Evolutionary conservation across 1,140 invertebrate genomes (phyloP).

Genomic region (Oryzaephilus surinamensis): DNA sequence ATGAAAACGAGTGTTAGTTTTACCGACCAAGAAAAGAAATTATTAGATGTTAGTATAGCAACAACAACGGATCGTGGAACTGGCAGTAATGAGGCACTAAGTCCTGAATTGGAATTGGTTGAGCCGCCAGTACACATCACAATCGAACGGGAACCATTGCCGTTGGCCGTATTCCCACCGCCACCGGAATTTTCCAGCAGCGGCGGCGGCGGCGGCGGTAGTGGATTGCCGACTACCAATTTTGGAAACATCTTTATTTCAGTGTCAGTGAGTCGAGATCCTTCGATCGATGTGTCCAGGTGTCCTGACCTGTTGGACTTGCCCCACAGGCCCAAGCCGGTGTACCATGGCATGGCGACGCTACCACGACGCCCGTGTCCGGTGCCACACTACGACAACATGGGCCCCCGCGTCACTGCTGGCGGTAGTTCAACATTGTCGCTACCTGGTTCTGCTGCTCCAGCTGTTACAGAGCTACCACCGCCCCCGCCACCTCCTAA

Average conservation of each 20-base stretch:
- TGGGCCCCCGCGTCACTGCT: constrained; percentile 78
- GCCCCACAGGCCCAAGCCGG: constrained; percentile 46
- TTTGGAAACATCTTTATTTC: constrained; percentile 67
- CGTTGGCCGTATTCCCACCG: constrained; percentile 45
- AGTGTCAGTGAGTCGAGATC: constrained; percentile 59
- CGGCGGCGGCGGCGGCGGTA: no score
- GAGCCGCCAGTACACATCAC: constrained; percentile 61
- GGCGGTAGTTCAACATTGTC: constrained; percentile 74
- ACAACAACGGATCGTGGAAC: constrained; percentile 59
- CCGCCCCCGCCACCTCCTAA: constrained; percentile 39
- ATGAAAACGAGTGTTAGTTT: constrained; percentile 65
- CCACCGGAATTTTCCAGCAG: constrained; percentile 56
- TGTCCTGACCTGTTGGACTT: constrained; percentile 71
- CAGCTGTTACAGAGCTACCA: constrained; percentile 38
- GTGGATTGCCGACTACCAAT: constrained; percentile 45
- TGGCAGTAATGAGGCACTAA: constrained; percentile 48
- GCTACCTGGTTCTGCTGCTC: constrained; percentile 50
- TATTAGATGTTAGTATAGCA: constrained; percentile 66
- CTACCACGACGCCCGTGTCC: constrained; percentile 35
- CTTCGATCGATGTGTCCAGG: constrained; percentile 45
- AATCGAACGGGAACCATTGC: constrained; percentile 52
- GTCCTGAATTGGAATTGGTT: constrained; percentile 37
- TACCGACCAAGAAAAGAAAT: constrained; percentile 73
- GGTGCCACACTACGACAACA: constrained; percentile 60
- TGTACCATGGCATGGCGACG: constrained; percentile 36